Evolutionary conservation across 2,113 vertebrate species (phyloP), one percentile per base, ranked within the genome.

Genomic region (Callipepla californica): DNA sequence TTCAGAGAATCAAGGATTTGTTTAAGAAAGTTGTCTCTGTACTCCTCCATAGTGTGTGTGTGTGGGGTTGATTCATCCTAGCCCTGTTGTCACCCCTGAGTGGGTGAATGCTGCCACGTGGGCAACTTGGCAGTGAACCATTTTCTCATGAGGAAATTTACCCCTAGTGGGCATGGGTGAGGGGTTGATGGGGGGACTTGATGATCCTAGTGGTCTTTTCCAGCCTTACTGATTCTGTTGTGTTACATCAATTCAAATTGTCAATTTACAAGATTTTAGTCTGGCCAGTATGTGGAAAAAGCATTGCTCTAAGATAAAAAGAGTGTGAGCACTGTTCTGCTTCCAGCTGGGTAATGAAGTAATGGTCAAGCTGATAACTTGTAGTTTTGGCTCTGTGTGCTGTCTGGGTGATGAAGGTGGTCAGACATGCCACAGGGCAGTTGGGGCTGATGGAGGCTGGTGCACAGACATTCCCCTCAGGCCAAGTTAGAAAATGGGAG

Each of bases 341-440:
- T 91, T 80, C 91, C 74, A 85, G 53, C 58, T 91, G 66, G 76
- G 72, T 89, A 85, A 92, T 88, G 88, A 13, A 74, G 80, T 42
- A 40, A 32, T 65, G 87, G 70, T 48, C 9, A 16, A 85, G 81
- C 73, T 94, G 93, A 70, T 94, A 85, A 85, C 53, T 79, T 11
- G 0, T 42, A 6, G 62, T 87, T 95, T 53, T 89, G 94, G 84
- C 74, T 92, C 59, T 50, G 45, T 80, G 61, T 90, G 86, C 94
- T 94, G 74, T 80, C 47, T 3, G 73, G 61, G 51, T 67, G 47
- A 85, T 90, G 30, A 11, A 80, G 92, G 36, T 0, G 4, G 80
- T 87, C 87, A 63, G 89, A 47, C 1, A 0, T 12, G 77, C 89
- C 8, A 2, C 79, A 78, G 86, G 89, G 86, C 25, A 42, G 80